A percentile compares a stretch with the other conserved stretches of the same genome.
Evolutionary conservation across 2,113 vertebrate genomes (phyloP).

Genomic region (Lates calcarifer): DNA sequence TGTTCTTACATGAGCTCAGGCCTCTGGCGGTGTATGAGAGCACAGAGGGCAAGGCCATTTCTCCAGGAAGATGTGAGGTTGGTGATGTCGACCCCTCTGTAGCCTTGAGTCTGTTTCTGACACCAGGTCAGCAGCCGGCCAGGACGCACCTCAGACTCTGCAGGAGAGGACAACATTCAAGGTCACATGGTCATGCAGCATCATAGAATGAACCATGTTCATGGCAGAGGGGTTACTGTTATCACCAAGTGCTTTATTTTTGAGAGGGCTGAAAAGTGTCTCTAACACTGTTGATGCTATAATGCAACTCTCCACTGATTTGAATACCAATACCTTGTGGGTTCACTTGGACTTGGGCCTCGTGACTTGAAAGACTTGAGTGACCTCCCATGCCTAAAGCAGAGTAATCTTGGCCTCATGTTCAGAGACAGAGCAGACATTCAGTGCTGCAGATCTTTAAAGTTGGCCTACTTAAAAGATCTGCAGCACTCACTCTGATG

Average conservation of each 20-base stretch:
- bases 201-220: not conserved
- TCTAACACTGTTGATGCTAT: not conserved
- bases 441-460: too few relatives aligned
- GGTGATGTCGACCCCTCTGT: slow-evolving; percentile 86
- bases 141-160: slow-evolving; percentile 92
- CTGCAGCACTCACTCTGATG: not conserved
- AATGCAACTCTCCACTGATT: too few relatives aligned
- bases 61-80: slow-evolving; percentile 93
- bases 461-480: slow-evolving; percentile 7
- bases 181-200: not conserved
- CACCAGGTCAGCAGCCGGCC: slow-evolving; percentile 94
- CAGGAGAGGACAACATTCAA: not conserved
- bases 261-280: slow-evolving; percentile 3
- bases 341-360: not conserved
- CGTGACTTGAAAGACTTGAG: slow-evolving; percentile 9
- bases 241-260: not conserved
- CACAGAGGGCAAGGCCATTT: slow-evolving; percentile 93
- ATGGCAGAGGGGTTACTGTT: fast-evolving
- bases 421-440: slow-evolving; percentile 1
- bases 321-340: not conserved
- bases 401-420: not conserved
- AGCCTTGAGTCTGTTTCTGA: slow-evolving; percentile 93
- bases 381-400: slow-evolving; percentile 23
- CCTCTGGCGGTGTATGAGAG: slow-evolving; percentile 93
- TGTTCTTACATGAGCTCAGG: slow-evolving; percentile 89